A percentile compares a stretch with the other conserved stretches of the same genome.
Evolutionary conservation across 2,888 invertebrate genomes (phyloP).

Genomic region (Leptarthrus brevirostris): DNA sequence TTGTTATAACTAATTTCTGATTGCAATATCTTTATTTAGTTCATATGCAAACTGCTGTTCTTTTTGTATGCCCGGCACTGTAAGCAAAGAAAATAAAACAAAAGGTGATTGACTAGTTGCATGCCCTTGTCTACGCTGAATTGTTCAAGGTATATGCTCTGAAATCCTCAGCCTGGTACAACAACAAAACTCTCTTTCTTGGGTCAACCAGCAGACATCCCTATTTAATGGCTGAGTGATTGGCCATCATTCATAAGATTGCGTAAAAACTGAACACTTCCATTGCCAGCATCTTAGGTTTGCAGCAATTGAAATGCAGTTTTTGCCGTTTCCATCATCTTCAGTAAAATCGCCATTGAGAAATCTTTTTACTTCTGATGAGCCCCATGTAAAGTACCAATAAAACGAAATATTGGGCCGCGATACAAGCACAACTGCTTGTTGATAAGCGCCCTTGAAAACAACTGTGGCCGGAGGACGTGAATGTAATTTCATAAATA

Average conservation of each 20-base stretch:
- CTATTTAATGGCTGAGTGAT: slow-evolving; percentile 20
- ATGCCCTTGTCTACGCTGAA: too few species aligned
- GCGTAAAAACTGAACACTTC: slow-evolving; percentile 5
- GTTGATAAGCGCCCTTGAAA: slow-evolving; percentile 34
- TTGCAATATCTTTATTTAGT: too few species aligned
- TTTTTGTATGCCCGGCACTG: too few species aligned
- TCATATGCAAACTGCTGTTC: too few species aligned
- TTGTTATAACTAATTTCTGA: too few species aligned
- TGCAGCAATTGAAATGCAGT: slow-evolving; percentile 11
- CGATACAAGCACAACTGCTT: slow-evolving; percentile 1
- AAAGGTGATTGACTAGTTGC: too few species aligned
- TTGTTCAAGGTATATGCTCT: too few species aligned
- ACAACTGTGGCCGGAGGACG: slow-evolving; percentile 30
- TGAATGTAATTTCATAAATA: slow-evolving; percentile 42
- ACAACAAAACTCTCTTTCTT: neutral
- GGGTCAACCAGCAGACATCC: slow-evolving; percentile 8
- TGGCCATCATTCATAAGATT: slow-evolving; percentile 17
- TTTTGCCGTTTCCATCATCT: slow-evolving; percentile 16
- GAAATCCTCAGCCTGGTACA: too few species aligned
- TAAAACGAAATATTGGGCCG: slow-evolving; percentile 9
- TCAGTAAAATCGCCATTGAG: slow-evolving; percentile 19
- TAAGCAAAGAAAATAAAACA: too few species aligned
- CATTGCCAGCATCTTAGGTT: neutral
- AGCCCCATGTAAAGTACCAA: slow-evolving; percentile 1
- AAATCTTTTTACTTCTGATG: slow-evolving; percentile 23